Base-by-base conservation (phyloP, 2,888 invertebrate species). In the Sarcophaga variegata region DNA sequence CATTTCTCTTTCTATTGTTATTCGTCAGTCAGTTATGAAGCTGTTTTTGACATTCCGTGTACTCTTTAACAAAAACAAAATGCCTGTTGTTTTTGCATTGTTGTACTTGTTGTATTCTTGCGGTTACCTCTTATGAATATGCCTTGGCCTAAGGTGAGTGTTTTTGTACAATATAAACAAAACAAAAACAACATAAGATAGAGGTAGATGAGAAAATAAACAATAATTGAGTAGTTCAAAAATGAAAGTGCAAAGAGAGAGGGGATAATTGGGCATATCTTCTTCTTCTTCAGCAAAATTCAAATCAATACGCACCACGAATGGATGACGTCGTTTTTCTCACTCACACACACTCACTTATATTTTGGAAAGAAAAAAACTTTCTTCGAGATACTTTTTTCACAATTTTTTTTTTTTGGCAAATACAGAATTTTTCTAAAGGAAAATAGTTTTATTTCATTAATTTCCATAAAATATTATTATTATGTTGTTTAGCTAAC, bases 301-400 rank as follows among this genome's bases (percentile, higher is more conserved):
- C n/a, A 72, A 85, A 82, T 82, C 77, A 69, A 80, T 83, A 83
- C 6, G 27, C 66, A 74, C 74, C 25, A 70, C 74, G 37, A 76
- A 82, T 22, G 75, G 84, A 84, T 87, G 87, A 84, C 87, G 84
- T 84, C 81, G 78, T 79, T 79, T 66, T 84, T 81, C 25, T 67
- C 84, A 87, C 78, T 62, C 63, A 82, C 67, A 82, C 83, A 83
- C 25, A 71, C 10, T 59, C 22, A 17, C n/a, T 60, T 47, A 17
- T 54, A 54, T 14, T 14, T 54, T 14, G 37, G 37, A 37, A 37
- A 10, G 47, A 72, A 72, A 70, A 70, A 84, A 86, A 81, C 83
- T 86, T 81, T 82, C 81, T 79, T 84, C 63, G 71, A 49, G 22
- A 83, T 78, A 67, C 74, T 62, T 71, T 63, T 47, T 63, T 47